Base-by-base conservation (phyloP, 2,888 invertebrate genomes). In the Diarsia mendica region DNA sequence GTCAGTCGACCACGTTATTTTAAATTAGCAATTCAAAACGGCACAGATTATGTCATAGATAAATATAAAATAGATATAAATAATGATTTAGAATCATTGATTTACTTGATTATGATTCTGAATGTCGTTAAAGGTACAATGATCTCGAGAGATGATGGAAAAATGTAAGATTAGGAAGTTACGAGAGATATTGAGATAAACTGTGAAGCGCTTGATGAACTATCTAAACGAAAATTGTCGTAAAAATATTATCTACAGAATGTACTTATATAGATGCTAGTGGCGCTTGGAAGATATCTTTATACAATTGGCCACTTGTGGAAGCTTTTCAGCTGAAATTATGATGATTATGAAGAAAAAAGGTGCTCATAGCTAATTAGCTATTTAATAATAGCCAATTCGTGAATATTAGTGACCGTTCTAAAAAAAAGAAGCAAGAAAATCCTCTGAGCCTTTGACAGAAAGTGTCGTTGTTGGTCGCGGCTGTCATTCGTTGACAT, bases 81-180 rank as follows among this genome's bases (percentile, higher is more conserved):
- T 64, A 60, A 77, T 55, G 3, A 67, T 65, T 51, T 20, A 46
- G 1, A 66, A 15, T 65, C 53, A 71, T 80, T 58, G 18, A 46
- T 65, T 60, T 44, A 48, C 9, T 63, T 68, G 65, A 68, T 72
- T 72, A 68, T 15, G 3, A 66, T 66, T 61, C 83, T 28, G 66
- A 69, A 72, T 63, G 18, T 66, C 68, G 18, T 80, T 83, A 80
- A 78, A 48, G 61, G 66, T 68, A 61, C 80, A 72, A 58, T 80
- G 79, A 83, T 78, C 79, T 67, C 64, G 33, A 13, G 55, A 58
- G 23, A 1, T 39, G 49, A 18, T 33, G 20, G 23, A 63, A 13
- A 58, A 44, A 23, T 20, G 0, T 15, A 5, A 18, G n/a, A 18
- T 0, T 48, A 63, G 23, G n/a, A 23, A 8, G 20, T 39, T 75